phyloP scores from a whole-genome alignment of 2,113 vertebrate species.

The Microcebus griseorufus region DNA sequence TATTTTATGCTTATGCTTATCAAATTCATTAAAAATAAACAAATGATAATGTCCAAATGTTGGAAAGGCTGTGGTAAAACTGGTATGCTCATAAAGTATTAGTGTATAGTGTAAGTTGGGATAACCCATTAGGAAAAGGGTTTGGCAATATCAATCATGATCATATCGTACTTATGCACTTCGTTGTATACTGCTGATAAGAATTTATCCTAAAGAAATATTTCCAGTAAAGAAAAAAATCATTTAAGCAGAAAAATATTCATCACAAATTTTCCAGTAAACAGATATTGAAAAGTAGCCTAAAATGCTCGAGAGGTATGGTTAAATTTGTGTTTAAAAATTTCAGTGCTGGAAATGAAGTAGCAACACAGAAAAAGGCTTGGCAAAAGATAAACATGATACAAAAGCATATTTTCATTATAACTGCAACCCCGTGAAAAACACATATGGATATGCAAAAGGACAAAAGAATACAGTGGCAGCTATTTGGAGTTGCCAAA shows the following conservation, averaged over 20 bases:
- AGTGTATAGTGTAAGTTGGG: background rate
- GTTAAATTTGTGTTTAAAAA: constrained; percentile 32
- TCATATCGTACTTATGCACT: background rate
- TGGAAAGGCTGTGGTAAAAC: constrained; percentile 8
- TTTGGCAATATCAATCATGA: background rate
- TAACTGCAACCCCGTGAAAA: background rate
- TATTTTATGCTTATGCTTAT: constrained; percentile 28
- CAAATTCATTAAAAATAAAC: constrained; percentile 40
- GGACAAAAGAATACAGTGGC: constrained; percentile 13
- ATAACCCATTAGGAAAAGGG: constrained; percentile 32
- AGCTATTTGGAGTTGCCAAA: background rate
- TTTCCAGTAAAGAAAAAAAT: constrained; percentile 30
- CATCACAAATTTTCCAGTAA: constrained; percentile 21
- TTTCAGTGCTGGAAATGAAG: constrained; percentile 10
- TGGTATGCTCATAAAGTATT: background rate
- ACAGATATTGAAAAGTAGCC: background rate
- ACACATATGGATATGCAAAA: background rate
- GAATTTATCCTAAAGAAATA: constrained; percentile 26
- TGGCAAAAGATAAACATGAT: constrained; percentile 46
- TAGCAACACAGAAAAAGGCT: constrained; percentile 13
- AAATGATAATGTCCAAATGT: constrained; percentile 17
- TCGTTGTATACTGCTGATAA: background rate
- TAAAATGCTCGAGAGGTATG: constrained; percentile 16
- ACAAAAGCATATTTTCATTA: constrained; percentile 10
- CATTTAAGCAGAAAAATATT: constrained; percentile 41